phyloP scores from a whole-genome alignment of 2,888 invertebrate species.

The Leptopterna dolabrata region DNA sequence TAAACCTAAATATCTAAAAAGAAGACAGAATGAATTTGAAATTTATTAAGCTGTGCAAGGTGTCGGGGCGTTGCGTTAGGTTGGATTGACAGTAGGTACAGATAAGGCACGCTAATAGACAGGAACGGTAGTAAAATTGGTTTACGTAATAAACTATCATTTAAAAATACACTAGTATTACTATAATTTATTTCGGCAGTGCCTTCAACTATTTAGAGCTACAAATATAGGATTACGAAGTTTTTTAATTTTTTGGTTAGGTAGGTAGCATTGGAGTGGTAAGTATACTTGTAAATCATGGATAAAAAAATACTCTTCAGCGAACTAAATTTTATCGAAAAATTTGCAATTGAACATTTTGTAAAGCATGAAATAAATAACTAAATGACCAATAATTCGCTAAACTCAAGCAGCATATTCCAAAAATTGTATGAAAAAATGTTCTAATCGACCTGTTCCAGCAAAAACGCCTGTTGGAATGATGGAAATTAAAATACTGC shows the following conservation, averaged over 20 bases:
- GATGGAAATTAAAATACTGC: not conserved
- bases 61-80: constrained; percentile 24
- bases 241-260: too few relatives aligned
- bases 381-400: not conserved
- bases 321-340: not conserved
- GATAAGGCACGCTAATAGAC: not conserved
- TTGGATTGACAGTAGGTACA: not conserved
- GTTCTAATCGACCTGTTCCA: not conserved
- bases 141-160: not conserved
- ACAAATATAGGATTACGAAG: too few relatives aligned
- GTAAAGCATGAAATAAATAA: not conserved
- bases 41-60: constrained; percentile 43
- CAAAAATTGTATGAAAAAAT: not conserved
- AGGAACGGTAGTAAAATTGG: not conserved
- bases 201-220: too few relatives aligned
- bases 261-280: too few relatives aligned
- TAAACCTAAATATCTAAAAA: not conserved
- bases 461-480: not conserved
- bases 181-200: not conserved
- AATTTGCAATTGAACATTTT: not conserved
- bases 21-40: constrained; percentile 24
- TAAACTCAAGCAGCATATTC: constrained; percentile 11
- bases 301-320: not conserved
- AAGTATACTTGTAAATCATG: not conserved
- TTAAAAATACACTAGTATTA: not conserved